Conservation (phyloP, 2,888 invertebrate species). For the Heliconius ismenius region DNA sequence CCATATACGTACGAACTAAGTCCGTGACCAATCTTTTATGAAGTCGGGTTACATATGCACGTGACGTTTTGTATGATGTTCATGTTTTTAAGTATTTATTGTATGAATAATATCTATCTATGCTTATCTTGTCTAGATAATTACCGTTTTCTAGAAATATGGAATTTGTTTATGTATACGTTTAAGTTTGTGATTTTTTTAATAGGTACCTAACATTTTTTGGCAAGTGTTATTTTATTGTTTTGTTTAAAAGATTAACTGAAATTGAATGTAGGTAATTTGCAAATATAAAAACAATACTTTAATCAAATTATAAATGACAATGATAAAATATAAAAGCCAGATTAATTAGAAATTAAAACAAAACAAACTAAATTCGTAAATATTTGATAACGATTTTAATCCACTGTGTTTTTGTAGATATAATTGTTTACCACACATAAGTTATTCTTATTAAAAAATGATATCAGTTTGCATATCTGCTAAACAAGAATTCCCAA, state of each 20-base stretch:
- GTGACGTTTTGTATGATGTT: slow-evolving; percentile 10
- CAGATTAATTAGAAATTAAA: slow-evolving; percentile 3
- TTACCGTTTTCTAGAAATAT: slow-evolving; percentile 8
- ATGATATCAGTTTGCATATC: neutral
- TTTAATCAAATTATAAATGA: neutral
- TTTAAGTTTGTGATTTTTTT: neutral
- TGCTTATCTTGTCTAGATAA: slow-evolving; percentile 7
- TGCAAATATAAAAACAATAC: neutral
- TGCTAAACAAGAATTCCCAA: neutral
- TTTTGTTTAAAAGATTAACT: neutral
- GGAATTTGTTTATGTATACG: neutral
- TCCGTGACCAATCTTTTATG: slow-evolving; percentile 31
- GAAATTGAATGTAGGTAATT: neutral
- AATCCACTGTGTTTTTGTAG: neutral
- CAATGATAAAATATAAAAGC: neutral
- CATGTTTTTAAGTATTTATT: slow-evolving; percentile 21
- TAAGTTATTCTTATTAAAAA: slow-evolving; percentile 4
- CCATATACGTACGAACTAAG: neutral
- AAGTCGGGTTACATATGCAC: slow-evolving; percentile 17
- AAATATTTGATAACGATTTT: neutral
- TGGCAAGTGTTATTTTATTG: neutral
- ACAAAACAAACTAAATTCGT: slow-evolving; percentile 1
- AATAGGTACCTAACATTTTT: neutral
- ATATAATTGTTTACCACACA: neutral
- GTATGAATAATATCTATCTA: neutral